phyloP scores from a whole-genome alignment of 2,888 invertebrate species.

The Hemistola chrysoprasaria region DNA sequence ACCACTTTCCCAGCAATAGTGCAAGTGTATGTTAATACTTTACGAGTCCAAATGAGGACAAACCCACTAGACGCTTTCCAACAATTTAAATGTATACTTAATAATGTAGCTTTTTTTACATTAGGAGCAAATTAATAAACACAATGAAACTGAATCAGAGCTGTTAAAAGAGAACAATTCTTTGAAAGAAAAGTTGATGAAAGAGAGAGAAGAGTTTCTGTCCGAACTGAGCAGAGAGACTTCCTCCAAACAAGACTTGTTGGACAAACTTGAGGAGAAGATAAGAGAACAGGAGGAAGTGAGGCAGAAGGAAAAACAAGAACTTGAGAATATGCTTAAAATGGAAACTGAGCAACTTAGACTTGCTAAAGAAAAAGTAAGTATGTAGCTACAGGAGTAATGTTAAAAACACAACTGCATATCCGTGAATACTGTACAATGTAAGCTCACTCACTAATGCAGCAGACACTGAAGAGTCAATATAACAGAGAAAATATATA shows the following conservation, averaged over 20 bases:
- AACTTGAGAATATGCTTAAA: slow-evolving; percentile 58
- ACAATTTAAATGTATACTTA: neutral
- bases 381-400: no score
- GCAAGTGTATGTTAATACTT: no score
- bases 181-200: slow-evolving; percentile 68
- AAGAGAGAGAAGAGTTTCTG: slow-evolving; percentile 77
- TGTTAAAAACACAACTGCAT: no score
- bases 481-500: no score
- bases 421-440: no score
- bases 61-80: no score
- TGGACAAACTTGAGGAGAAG: slow-evolving; percentile 72
- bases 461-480: no score
- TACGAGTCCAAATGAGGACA: no score
- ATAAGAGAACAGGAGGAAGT: slow-evolving; percentile 74
- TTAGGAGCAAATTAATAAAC: slow-evolving; percentile 69
- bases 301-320: slow-evolving; percentile 64
- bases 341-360: slow-evolving; percentile 63
- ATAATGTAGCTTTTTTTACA: slow-evolving; percentile 18
- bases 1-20: no score
- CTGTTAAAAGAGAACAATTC: slow-evolving; percentile 70
- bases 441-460: neutral
- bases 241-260: slow-evolving; percentile 74
- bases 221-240: slow-evolving; percentile 70
- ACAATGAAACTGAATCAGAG: slow-evolving; percentile 63
- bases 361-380: slow-evolving; percentile 71